These are phyloP conservation scores for Typhlichthys eigenmanni DNA, from an alignment of 2,797 vertebrate species.

Conservation along the genomic window DNA sequence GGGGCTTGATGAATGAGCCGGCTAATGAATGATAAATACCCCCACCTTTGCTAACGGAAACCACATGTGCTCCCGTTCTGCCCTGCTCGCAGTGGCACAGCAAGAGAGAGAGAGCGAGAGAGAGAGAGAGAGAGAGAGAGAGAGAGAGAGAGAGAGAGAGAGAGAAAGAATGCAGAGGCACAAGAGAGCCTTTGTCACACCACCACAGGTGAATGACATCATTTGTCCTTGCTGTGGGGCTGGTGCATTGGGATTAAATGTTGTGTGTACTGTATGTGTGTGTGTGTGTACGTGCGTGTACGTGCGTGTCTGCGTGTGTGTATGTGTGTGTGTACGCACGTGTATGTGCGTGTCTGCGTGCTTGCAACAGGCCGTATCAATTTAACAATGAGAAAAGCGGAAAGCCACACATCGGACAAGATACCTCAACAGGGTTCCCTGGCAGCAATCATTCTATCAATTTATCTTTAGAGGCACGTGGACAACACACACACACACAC, in stretches of 20 bases:
- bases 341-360: slow-evolving; percentile 9
- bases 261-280: slow-evolving; percentile 18
- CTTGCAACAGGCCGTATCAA: slow-evolving; percentile 30
- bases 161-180: slow-evolving; percentile 34
- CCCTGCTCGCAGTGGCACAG: background rate
- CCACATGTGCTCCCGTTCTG: background rate
- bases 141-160: background rate
- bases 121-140: background rate
- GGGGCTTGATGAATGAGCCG: background rate
- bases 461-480: background rate
- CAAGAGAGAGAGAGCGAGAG: background rate
- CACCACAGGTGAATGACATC: slow-evolving; percentile 76
- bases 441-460: slow-evolving; percentile 7
- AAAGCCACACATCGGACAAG: slow-evolving; percentile 24
- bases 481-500: background rate
- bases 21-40: slow-evolving; percentile 1
- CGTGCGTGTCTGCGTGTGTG: slow-evolving; percentile 15
- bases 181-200: slow-evolving; percentile 70
- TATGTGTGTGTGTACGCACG: background rate
- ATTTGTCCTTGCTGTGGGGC: slow-evolving; percentile 42
- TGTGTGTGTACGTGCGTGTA: background rate
- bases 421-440: background rate
- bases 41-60: background rate
- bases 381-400: slow-evolving; percentile 55
- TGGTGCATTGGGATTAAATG: slow-evolving; percentile 48